Conservation (phyloP, 2,888 invertebrate species). For the Spicauda simplicius region DNA sequence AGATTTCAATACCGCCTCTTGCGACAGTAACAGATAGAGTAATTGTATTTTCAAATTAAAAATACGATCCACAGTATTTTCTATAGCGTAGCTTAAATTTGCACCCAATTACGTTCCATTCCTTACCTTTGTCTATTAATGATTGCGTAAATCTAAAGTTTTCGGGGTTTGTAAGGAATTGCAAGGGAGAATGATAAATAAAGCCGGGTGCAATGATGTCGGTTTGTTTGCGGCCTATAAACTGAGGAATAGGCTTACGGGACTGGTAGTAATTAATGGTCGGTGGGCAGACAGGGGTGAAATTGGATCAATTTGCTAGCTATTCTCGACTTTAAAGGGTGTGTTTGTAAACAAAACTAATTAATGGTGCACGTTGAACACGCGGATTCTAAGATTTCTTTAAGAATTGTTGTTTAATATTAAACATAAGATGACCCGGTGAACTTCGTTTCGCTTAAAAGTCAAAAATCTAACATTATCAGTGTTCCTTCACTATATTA, state of each 20-base stretch:
- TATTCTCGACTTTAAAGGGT: constrained; percentile 67
- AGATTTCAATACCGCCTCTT: too few relatives aligned
- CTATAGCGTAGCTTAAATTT: too few relatives aligned
- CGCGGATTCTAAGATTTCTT: constrained; percentile 34
- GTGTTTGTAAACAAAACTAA: constrained; percentile 53
- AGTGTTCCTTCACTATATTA: too few relatives aligned
- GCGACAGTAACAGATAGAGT: too few relatives aligned
- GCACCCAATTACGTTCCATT: too few relatives aligned
- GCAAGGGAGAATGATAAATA: constrained; percentile 72
- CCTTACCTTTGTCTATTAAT: too few relatives aligned
- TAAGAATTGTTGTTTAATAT: neutral
- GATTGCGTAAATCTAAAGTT: too few relatives aligned
- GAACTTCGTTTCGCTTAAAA: too few relatives aligned
- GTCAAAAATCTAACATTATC: too few relatives aligned
- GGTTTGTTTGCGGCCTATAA: constrained; percentile 81
- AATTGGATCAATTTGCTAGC: constrained; percentile 79
- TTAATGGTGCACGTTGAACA: constrained; percentile 62
- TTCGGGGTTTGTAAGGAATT: constrained; percentile 29
- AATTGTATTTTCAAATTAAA: too few relatives aligned
- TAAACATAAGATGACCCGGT: too few relatives aligned
- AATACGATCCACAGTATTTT: too few relatives aligned
- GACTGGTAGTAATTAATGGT: constrained; percentile 79
- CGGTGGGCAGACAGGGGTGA: constrained; percentile 68
- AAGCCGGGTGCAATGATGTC: constrained; percentile 72
- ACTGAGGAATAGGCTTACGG: constrained; percentile 64